Percentiles rank a stretch among this genome's conserved stretches.
Evolutionary conservation across 1,140 invertebrate genomes (phyloP).

Genomic region (Drosophila mauritiana): DNA sequence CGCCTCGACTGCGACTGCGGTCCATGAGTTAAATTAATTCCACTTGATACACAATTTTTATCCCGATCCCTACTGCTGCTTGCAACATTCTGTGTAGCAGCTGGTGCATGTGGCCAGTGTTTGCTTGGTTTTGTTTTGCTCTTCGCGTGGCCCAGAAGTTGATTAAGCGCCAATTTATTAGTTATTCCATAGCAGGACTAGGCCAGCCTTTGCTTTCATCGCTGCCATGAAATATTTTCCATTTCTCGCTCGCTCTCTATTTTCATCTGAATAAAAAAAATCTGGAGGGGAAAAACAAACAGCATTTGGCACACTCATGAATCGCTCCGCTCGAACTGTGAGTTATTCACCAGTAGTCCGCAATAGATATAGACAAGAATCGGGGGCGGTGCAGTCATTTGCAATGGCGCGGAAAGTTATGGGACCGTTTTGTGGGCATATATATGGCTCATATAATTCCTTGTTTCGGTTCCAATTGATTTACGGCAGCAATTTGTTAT

Average conservation of each 20-base stretch:
- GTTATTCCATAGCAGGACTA: conserved; percentile 62
- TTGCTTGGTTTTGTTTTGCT: conserved; percentile 18
- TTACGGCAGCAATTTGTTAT: conserved; percentile 51
- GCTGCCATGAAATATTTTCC: conserved; percentile 73
- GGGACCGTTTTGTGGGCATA: conserved; percentile 60
- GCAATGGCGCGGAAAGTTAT: conserved; percentile 66
- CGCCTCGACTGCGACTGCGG: conserved; percentile 43
- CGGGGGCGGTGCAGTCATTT: conserved; percentile 30
- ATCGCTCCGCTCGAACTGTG: conserved; percentile 45
- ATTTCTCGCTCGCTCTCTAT: conserved; percentile 39
- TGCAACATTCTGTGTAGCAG: conserved; percentile 51
- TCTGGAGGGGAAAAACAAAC: conserved; percentile 37
- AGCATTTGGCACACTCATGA: conserved; percentile 61
- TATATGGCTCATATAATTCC: conserved; percentile 67
- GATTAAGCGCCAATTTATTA: conserved; percentile 81
- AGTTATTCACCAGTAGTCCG: conserved; percentile 35
- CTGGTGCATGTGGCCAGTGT: conserved; percentile 46
- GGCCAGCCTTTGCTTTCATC: conserved; percentile 69
- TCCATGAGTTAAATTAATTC: conserved; percentile 65
- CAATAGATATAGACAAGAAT: neutral
- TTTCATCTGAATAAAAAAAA: conserved; percentile 17
- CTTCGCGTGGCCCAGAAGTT: conserved; percentile 51
- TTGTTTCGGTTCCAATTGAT: conserved; percentile 66
- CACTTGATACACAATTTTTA: conserved; percentile 72
- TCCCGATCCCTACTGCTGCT: conserved; percentile 13